Evolutionary conservation across 1,140 invertebrate genomes (phyloP), one percentile per base, ranked within the genome.

Genomic region (Drosophila pandora): DNA sequence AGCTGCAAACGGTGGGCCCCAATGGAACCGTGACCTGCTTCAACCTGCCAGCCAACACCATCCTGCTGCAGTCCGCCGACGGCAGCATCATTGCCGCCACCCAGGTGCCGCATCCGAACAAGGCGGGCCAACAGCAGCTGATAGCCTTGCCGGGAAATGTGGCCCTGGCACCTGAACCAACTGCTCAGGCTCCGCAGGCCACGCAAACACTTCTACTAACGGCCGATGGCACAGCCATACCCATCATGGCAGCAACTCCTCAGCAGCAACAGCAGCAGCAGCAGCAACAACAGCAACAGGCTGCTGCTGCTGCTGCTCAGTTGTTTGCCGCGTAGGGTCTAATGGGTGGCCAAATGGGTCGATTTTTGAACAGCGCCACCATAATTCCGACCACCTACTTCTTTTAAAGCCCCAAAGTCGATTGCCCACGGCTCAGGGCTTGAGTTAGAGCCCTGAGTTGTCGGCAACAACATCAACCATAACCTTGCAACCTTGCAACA

Each of bases 281-380:
- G 9, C 82, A 83, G 25, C 79, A 83, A 47, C 80, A 85, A 52
- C 81, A 85, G 41, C 69, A 80, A 53, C 70, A 76, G 49, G 82
- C 82, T 61, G 83, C 79, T 76, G 88, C 88, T 70, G 88, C 89
- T 61, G 77, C 79, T 49, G 79, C 83, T 39, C 84, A 88, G 53
- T 61, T 87, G 22, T 87, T 85, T 69, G 83, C 82, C 55, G 88
- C 90, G 90, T 91, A 91, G 90, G 90, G 85, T 76, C 83, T 91
- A 79, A 87, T 81, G 64, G 85, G 90, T 90, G 90, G 90, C 90
- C 90, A 91, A 91, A 77, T 91, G 75, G 90, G 90, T 87, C 90
- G 90, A 91, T 91, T 91, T 90, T 88, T 91, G 61, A 91, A 88
- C 41, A 91, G 90, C 79, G 79, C 90, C 71, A 91, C 90, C 30